These are phyloP conservation scores for Corydoras sp. DNA, from an alignment of 2,113 vertebrate genomes.

Conservation along the genomic window DNA sequence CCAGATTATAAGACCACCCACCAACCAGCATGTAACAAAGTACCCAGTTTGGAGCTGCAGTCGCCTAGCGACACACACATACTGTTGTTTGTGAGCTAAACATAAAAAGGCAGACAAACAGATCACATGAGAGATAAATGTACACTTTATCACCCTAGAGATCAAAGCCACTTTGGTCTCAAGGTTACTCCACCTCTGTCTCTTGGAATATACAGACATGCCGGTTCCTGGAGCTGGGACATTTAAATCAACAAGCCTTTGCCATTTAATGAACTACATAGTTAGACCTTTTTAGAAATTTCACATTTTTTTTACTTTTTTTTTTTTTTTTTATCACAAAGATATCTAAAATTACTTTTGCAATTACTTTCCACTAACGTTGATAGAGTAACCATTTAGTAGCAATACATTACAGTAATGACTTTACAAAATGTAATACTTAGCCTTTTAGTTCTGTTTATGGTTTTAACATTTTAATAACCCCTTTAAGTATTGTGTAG, in stretches of 20 bases:
- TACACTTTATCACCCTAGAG: conserved; percentile 27
- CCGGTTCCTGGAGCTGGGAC: neutral
- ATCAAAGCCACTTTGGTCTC: conserved; percentile 30
- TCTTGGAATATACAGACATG: neutral
- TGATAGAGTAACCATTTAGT: too few species aligned
- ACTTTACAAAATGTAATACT: too few species aligned
- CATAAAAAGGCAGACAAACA: conserved; percentile 26
- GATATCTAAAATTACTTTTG: too few species aligned
- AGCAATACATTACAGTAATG: too few species aligned
- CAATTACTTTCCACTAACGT: too few species aligned
- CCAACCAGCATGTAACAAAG: conserved; percentile 17
- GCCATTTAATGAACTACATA: neutral
- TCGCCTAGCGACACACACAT: conserved; percentile 25
- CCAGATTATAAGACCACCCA: neutral
- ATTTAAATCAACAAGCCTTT: neutral
- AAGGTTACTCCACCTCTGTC: conserved; percentile 7
- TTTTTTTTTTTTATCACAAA: too few species aligned
- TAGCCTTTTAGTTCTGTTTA: too few species aligned
- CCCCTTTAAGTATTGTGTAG: neutral
- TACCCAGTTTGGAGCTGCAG: conserved; percentile 20
- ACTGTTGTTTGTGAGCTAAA: conserved; percentile 26
- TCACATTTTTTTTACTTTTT: too few species aligned
- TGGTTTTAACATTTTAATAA: neutral
- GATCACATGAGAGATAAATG: conserved; percentile 29
- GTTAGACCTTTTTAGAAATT: neutral